Base-by-base conservation (phyloP, 2,113 vertebrate genomes). In the Indicator maculatus region DNA sequence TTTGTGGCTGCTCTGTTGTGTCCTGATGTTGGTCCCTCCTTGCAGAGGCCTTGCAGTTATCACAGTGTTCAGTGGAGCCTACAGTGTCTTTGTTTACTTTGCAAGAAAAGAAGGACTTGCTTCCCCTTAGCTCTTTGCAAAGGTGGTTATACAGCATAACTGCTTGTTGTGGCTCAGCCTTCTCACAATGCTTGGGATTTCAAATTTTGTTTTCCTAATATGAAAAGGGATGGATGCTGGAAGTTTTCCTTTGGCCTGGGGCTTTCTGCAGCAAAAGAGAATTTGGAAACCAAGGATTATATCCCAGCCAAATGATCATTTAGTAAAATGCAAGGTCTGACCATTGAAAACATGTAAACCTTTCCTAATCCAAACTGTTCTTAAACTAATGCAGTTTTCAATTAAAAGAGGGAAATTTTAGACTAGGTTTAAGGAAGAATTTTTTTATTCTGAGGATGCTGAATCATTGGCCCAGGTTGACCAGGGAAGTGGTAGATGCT, bases 91-190 rank as follows among this genome's bases (percentile, higher is more conserved):
- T 1, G 0, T 60, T 52, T 31, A 30, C 47, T 55, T 14, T 8
- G 52, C 13, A 10, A 15, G 86, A 39, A 39, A 17, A 15, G 8
- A 4, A 28, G 63, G 75, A 63, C 6, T 38, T 18, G 28, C 31
- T 16, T 53, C 76, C 64, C 15, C 39, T 12, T 33, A 5, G 0
- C 14, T 52, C 44, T 69, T 6, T 7, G 69, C 23, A 9, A 20
- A 9, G 11, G 44, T 17, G 2, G 33, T 1, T 20, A 21, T 4
- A 33, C 19, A 4, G 28, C 10, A 6, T 8, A 9, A 30, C 52
- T 55, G 12, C 2, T 0, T 0, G 1, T 16, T 47, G 67, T 5
- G 3, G 6, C 28, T 33, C 65, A 24, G 0, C 39, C 55, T 64
- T 24, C 33, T 28, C 56, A 11, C 5, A 2, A 30, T 58, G 38